Conservation (phyloP, 2,113 vertebrate genomes). For the Balaeniceps rex region DNA sequence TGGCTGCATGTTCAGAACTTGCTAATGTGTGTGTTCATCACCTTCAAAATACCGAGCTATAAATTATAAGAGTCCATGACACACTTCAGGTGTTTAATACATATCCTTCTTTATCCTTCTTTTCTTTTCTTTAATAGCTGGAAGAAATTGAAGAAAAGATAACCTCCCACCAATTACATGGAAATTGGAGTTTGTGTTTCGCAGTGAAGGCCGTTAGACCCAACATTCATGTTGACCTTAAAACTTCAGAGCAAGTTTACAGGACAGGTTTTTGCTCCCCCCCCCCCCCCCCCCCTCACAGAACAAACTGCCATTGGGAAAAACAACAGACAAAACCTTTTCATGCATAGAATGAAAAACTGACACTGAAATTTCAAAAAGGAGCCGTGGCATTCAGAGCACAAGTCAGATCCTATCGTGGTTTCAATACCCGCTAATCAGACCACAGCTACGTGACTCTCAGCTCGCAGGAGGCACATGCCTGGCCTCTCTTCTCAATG, state of each 20-base stretch:
- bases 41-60: not conserved
- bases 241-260: not conserved
- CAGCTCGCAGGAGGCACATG: not conserved
- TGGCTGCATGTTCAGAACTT: not conserved
- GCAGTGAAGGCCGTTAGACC: not conserved
- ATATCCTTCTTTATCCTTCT: not conserved
- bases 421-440: not conserved
- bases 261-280: not conserved
- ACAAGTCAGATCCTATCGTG: not conserved
- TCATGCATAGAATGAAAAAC: not conserved
- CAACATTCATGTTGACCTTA: not conserved
- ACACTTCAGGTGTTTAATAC: not conserved
- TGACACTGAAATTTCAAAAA: not conserved
- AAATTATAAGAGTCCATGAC: not conserved
- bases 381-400: not conserved
- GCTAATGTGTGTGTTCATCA: not conserved
- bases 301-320: not conserved
- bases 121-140: not conserved
- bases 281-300: not conserved
- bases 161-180: not conserved
- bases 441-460: not conserved
- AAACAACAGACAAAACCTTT: not conserved
- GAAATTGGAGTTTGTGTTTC: not conserved
- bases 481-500: not conserved
- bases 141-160: not conserved